phyloP scores from a whole-genome alignment of 2,888 invertebrate species.

The Germaria angustata region DNA sequence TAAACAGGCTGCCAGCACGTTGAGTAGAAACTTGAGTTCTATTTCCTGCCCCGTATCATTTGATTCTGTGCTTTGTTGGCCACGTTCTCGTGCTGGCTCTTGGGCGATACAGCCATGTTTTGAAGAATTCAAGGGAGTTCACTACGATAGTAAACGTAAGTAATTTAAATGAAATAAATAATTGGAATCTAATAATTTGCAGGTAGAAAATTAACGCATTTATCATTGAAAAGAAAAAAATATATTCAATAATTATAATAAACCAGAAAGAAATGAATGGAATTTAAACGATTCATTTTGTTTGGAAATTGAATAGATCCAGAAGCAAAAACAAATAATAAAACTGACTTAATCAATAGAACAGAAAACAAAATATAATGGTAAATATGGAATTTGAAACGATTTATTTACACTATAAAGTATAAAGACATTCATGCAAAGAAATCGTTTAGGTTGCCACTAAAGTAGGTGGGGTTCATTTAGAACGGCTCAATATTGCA shows the following conservation, averaged over 20 bases:
- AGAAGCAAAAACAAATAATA: too few relatives aligned
- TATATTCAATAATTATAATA: neutral
- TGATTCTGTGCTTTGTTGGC: conserved; percentile 92
- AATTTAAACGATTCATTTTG: neutral
- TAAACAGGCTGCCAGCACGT: conserved; percentile 25
- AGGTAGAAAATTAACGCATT: too few relatives aligned
- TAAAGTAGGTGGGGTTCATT: too few relatives aligned
- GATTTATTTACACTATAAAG: neutral
- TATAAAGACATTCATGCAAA: neutral
- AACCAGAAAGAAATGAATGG: neutral
- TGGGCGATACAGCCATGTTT: conserved; percentile 88
- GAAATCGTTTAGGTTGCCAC: too few relatives aligned
- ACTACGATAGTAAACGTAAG: conserved; percentile 91
- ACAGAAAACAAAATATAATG: too few relatives aligned
- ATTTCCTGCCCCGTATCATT: conserved; percentile 84
- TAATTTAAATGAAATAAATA: conserved; percentile 26
- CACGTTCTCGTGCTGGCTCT: conserved; percentile 86
- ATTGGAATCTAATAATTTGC: too few relatives aligned
- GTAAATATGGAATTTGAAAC: neutral
- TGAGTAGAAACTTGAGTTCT: conserved; percentile 11
- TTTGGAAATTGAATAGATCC: neutral
- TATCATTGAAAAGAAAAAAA: too few relatives aligned
- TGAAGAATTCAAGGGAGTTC: conserved; percentile 87
- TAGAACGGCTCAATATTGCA: neutral
- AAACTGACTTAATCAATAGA: too few relatives aligned